Percentiles rank a stretch among this genome's conserved stretches.
phyloP scores from a whole-genome alignment of 2,113 vertebrate species.

The Heterochromis multidens region DNA sequence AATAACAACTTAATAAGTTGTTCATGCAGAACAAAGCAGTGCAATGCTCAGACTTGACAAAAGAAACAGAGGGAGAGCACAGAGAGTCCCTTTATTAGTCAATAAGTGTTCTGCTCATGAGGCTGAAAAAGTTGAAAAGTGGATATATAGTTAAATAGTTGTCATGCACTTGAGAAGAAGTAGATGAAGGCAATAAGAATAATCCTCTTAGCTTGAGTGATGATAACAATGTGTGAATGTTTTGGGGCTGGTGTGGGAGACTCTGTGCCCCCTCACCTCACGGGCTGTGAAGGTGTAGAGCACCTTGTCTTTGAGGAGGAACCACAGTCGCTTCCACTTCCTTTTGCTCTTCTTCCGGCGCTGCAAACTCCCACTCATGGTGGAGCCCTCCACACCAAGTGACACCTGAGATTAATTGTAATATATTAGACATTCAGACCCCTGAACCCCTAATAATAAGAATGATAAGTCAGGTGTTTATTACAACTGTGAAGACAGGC shows the following conservation, averaged over 20 bases:
- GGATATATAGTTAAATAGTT: neutral
- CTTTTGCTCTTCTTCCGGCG: constrained; percentile 90
- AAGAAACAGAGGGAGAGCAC: constrained; percentile 57
- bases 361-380: constrained; percentile 86
- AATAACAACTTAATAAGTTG: neutral
- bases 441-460: neutral
- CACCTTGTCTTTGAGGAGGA: constrained; percentile 98
- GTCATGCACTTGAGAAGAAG: neutral
- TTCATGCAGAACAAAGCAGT: constrained; percentile 2
- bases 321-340: constrained; percentile 97
- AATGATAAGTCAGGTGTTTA: neutral
- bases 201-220: neutral
- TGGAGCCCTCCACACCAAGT: constrained; percentile 83
- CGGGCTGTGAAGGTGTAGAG: constrained; percentile 92
- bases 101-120: neutral
- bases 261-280: constrained; percentile 84
- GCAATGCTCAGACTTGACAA: neutral
- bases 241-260: constrained; percentile 67
- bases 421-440: neutral
- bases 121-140: neutral
- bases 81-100: constrained; percentile 57
- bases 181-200: neutral
- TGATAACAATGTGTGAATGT: constrained; percentile 2
- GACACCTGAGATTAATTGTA: constrained; percentile 75
- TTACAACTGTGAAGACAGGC: neutral